A percentile compares a stretch with the other conserved stretches of the same genome.
Conservation (phyloP, 2,113 vertebrate genomes). For the Dryoscopus gambensis region DNA sequence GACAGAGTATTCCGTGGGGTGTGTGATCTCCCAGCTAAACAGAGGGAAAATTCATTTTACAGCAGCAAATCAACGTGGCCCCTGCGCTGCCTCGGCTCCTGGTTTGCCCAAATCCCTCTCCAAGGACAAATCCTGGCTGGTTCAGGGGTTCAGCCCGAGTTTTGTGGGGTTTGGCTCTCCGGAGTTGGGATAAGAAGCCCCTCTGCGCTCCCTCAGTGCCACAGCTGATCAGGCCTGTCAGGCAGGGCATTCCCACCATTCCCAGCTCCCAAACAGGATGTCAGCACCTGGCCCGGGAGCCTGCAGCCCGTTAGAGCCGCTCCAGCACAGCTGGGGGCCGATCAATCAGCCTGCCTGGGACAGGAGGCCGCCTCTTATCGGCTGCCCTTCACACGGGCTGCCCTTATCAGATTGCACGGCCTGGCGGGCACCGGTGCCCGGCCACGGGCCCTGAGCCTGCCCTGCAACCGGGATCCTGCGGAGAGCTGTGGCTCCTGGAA, state of each 20-base stretch:
- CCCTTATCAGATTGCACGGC: background rate
- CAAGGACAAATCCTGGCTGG: background rate
- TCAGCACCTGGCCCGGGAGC: slow-evolving; percentile 17
- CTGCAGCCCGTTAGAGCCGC: slow-evolving; percentile 69
- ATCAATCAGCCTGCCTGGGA: slow-evolving; percentile 86
- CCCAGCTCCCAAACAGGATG: background rate
- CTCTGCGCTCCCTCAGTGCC: background rate
- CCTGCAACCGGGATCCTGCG: background rate
- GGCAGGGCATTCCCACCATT: background rate
- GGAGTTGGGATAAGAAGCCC: background rate
- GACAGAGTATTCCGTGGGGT: background rate
- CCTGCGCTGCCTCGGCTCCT: background rate
- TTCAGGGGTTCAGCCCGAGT: background rate
- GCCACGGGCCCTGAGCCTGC: background rate
- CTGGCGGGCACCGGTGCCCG: background rate
- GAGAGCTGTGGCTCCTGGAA: background rate
- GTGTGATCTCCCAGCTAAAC: background rate
- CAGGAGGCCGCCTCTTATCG: slow-evolving; percentile 81
- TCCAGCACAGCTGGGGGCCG: slow-evolving; percentile 74
- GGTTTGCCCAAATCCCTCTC: background rate
- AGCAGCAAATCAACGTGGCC: background rate
- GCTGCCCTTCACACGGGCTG: slow-evolving; percentile 57
- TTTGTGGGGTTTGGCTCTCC: background rate
- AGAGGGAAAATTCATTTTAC: background rate
- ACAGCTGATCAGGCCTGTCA: background rate